Percentiles rank a stretch among this genome's conserved stretches.
Evolutionary conservation across 1,140 invertebrate species (phyloP).

Genomic region (Cherax destructor): DNA sequence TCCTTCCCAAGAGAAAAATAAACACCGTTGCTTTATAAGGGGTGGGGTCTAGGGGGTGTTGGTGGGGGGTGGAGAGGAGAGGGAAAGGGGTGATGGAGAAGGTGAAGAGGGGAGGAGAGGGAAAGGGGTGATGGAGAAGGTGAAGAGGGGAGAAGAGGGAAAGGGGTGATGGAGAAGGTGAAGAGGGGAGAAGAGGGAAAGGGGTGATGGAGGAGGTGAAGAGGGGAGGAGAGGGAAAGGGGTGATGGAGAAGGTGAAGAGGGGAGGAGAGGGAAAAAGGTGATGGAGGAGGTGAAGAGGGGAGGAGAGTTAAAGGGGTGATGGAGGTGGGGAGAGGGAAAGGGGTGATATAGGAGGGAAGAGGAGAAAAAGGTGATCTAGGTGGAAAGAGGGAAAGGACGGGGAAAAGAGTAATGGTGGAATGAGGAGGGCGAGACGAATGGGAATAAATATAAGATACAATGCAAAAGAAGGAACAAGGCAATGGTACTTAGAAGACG

Average conservation of each 20-base stretch:
- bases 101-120: background rate
- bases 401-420: background rate
- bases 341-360: too few relatives aligned
- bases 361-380: background rate
- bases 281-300: background rate
- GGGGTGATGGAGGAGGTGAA: background rate
- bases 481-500: too few relatives aligned
- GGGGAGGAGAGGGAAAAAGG: background rate
- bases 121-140: background rate
- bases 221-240: background rate
- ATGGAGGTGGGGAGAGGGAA: too few relatives aligned
- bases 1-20: background rate
- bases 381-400: background rate
- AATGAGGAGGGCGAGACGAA: too few relatives aligned
- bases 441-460: too few relatives aligned
- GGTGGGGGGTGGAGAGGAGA: too few relatives aligned
- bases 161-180: too few relatives aligned
- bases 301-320: background rate
- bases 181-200: too few relatives aligned
- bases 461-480: too few relatives aligned
- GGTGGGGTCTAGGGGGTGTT: too few relatives aligned
- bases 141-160: background rate
- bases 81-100: too few relatives aligned
- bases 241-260: background rate
- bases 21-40: background rate